Evolutionary conservation across 2,888 invertebrate species (phyloP), one percentile per base, ranked within the genome.

Genomic region (Harpagoxenus sublaevis): DNA sequence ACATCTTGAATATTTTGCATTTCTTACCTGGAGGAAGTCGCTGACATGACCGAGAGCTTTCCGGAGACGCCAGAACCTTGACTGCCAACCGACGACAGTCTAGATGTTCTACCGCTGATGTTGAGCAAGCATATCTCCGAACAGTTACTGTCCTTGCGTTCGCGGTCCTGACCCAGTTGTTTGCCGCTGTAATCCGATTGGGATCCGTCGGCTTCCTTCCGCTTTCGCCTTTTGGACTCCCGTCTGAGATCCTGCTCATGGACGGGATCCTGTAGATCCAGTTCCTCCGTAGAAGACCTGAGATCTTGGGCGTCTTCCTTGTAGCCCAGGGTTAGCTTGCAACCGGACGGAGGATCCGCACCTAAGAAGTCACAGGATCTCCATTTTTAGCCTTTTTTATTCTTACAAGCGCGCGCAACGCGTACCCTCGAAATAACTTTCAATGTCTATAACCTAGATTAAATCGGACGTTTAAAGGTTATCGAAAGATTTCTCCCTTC

Each of bases 251-350:
- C 95, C 84, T 95, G 95, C 84, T 93, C 93, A 89, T 95, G 96
- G 94, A 94, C 95, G 57, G 96, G 96, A 95, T 98, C 98, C 92
- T 98, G 97, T 94, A 98, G 97, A 91, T 98, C 98, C 87, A 98
- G 96, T 95, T 98, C 98, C 95, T 98, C 98, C 18, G 98, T 98
- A 87, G 98, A 98, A 83, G 98, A 98, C 91, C 98, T 96, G 90
- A 98, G 95, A 93, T 98, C 98, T 84, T 97, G 96, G n/a, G 98
- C 97, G 92, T 98, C 98, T 95, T 98, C 98, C 94, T 97, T 95
- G 89, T 95, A 95, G 51, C 95, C 94, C 48, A 95, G 87, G n/a
- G 93, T 93, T 53, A 95, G 87, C 86, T 93, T 94, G 84, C 94
- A 93, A 66, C 94, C 94, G 75, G 93, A 85, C 5, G 94, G 94